Conservation (phyloP, 2,797 vertebrate species). For the Danio albolineatus region DNA sequence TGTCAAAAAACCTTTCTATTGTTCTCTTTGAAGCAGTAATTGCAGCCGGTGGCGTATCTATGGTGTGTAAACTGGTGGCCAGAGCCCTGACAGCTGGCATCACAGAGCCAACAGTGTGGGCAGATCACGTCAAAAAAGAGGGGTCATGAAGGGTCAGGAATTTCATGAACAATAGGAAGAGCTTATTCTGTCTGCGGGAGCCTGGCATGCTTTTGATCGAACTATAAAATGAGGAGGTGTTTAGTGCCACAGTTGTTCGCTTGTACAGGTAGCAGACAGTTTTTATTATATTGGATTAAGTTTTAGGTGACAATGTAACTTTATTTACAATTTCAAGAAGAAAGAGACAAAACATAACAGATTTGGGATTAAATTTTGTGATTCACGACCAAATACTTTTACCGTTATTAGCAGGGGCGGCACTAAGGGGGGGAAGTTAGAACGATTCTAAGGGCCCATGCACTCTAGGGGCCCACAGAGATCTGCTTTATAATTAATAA, state of each 20-base stretch:
- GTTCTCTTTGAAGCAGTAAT: constrained; percentile 37
- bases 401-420: no score
- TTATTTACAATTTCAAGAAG: not conserved
- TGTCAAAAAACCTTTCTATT: constrained; percentile 6
- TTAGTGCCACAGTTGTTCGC: constrained; percentile 54
- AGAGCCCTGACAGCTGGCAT: constrained; percentile 50
- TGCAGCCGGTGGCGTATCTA: constrained; percentile 13
- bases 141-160: constrained; percentile 57
- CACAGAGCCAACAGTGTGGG: constrained; percentile 18
- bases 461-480: no score
- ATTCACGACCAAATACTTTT: not conserved
- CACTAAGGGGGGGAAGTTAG: no score
- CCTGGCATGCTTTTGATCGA: constrained; percentile 40
- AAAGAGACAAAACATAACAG: not conserved
- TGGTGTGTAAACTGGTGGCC: constrained; percentile 35
- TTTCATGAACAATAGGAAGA: constrained; percentile 61
- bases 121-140: constrained; percentile 36
- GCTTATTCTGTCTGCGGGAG: constrained; percentile 59
- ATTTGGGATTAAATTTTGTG: not conserved
- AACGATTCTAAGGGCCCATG: no score
- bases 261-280: constrained; percentile 37
- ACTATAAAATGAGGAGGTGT: constrained; percentile 56
- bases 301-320: constrained; percentile 21
- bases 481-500: no score
- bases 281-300: constrained; percentile 21